Base-by-base conservation (phyloP, 1,140 invertebrate species). In the Drosophila parabipectinata region DNA sequence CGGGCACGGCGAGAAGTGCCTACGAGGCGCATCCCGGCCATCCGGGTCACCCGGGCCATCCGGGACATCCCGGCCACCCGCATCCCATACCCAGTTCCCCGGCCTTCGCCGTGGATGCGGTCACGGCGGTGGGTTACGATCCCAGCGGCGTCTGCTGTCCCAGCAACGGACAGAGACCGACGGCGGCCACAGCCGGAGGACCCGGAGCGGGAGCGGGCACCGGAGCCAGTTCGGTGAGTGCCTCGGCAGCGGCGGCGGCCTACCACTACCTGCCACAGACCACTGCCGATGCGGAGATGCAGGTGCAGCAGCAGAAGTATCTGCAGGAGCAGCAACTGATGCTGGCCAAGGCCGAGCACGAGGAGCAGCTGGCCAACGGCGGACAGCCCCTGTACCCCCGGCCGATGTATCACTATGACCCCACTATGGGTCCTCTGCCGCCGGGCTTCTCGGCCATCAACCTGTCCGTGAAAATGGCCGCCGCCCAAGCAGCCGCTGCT, bases 401-500 rank as follows among this genome's bases (percentile, higher is more conserved):
- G 91, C 95, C 96, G 61, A 95, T 96, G 94, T 96, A 96, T 92
- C 95, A 96, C 85, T 96, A 96, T 91, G 95, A 96, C 89, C 92
- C 94, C 71, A 92, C 94, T 39, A 93, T 94, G 92, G 93, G 93
- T 44, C 93, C 94, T 72, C 92, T 95, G 34, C 95, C 95, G 56
- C 93, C 95, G 18, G 95, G 95, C 55, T 96, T 96, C 92, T 95
- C 95, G n/a, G 96, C 96, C 58, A 96, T 97, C 85, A 97, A 97
- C 93, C 92, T 97, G 76, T 95, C 96, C 78, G 97, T 97, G 67
- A 98, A 97, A 93, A 95, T 96, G 85, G 95, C 96, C 32, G 95
- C 95, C 18, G 95, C 95, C 47, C 95, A 96, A 90, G 95, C 95
- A 48, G 93, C 94, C n/a, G 90, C 90, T n/a, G 90, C 90, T 28